phyloP scores from a whole-genome alignment of 2,113 vertebrate species.

The Caretta caretta region DNA sequence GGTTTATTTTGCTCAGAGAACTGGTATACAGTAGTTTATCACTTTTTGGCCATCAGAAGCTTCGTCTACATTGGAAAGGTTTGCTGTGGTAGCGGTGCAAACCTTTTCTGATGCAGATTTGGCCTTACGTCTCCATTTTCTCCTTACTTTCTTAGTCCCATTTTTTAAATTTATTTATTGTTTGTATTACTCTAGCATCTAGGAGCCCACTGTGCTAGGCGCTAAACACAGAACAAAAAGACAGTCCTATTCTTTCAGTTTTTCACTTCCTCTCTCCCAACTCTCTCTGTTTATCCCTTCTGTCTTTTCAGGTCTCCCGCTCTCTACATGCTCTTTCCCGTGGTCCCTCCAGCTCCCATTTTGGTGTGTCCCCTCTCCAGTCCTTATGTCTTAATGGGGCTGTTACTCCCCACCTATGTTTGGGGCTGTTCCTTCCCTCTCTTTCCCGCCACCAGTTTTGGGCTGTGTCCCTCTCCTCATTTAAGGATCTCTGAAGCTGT shows the following conservation, averaged over 20 bases:
- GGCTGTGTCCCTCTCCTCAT: rapidly evolving
- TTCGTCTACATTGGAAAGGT: not conserved
- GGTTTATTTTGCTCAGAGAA: not conserved
- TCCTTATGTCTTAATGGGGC: not conserved
- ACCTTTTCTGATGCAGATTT: not conserved
- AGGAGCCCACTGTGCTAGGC: not conserved
- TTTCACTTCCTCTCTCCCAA: not conserved
- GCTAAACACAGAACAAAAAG: not conserved
- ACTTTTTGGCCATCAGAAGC: rapidly evolving
- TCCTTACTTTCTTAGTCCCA: not conserved
- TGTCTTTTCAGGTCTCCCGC: not conserved
- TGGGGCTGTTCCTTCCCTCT: not conserved
- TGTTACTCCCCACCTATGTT: rapidly evolving
- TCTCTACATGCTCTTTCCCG: not conserved
- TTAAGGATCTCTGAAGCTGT: not conserved
- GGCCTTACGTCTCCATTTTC: not conserved
- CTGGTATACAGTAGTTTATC: not conserved
- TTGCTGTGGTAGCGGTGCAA: not conserved
- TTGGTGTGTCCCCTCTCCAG: not conserved
- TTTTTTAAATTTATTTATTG: not conserved
- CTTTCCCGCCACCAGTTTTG: not conserved
- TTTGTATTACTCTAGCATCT: not conserved
- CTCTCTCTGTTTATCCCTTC: not conserved
- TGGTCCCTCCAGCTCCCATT: not conserved
- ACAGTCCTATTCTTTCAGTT: not conserved